Base-by-base conservation (phyloP, 2,797 vertebrate genomes). In the Euthynnus affinis region DNA sequence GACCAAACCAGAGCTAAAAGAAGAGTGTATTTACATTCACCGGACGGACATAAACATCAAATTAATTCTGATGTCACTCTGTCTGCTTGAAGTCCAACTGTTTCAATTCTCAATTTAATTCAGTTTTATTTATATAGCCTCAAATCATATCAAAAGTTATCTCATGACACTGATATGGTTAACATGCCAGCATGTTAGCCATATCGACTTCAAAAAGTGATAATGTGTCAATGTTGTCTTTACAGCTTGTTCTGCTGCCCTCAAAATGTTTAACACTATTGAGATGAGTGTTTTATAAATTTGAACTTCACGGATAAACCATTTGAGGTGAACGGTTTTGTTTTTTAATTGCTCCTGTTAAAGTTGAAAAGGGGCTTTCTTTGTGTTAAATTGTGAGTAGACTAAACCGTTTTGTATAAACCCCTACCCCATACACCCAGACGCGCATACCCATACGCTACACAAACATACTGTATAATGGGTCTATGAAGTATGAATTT, bases 401-500 rank as follows among this genome's bases (percentile, higher is more conserved):
- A 15, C 60, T 46, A 76, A 66, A 63, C 15, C 15, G 17, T 18
- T 1, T 20, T 23, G 25, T 44, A 10, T 29, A 49, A 25, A 29
- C 18, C 17, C 18, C 1, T 34, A 0, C 3, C 3, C 15, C 23
- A 32, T 12, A 34, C 8, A 80, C 32, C 0, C 13, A 44, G 9
- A 27, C 42, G 63, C 32, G 74, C 1, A 52, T 4, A 23, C 25
- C 61, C 23, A 44, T 12, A 20, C 1, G 3, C 65, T 20, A 32
- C 27, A 76, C 60, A 73, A 18, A 71, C 48, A 58, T 9, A n/a
- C 18, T 48, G 58, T 62, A 53, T 22, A 56, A 63, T 44, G 20
- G 63, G 44, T 52, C 61, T 53, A 8, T 80, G 52, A 81, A 58
- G 52, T 55, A 17, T 46, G 18, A 75, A 46, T 51, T 49, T 69